Evolutionary conservation across 2,113 vertebrate genomes (phyloP).

Genomic region (Poeciliopsis turrubarensis): DNA sequence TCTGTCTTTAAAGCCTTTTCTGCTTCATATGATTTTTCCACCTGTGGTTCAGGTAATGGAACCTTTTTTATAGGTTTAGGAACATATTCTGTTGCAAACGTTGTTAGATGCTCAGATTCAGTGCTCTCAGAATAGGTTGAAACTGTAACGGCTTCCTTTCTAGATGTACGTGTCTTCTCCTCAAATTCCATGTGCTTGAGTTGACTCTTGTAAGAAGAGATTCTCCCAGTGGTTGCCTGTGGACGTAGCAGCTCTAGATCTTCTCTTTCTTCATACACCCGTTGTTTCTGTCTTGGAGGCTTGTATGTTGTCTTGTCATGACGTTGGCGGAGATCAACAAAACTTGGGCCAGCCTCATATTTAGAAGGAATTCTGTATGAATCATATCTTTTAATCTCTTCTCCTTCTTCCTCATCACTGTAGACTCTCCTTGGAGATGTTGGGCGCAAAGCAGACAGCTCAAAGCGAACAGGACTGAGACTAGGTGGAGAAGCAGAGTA

Average conservation of each 20-base stretch:
- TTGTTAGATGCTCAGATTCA: constrained; percentile 79
- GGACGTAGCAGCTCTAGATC: constrained; percentile 94
- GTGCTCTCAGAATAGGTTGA: constrained; percentile 79
- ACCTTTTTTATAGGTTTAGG: constrained; percentile 87
- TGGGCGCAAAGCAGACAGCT: constrained; percentile 89
- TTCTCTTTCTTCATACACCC: constrained; percentile 89
- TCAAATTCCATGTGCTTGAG: constrained; percentile 90
- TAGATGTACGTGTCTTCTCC: constrained; percentile 85
- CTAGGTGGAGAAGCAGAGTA: constrained; percentile 95
- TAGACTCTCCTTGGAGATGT: constrained; percentile 80
- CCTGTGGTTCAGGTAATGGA: constrained; percentile 68
- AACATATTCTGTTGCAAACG: constrained; percentile 82
- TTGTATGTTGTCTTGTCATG: constrained; percentile 87
- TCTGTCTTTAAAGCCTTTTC: constrained; percentile 87
- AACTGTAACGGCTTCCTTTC: constrained; percentile 82
- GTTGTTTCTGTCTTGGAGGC: constrained; percentile 86
- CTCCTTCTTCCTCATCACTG: constrained; percentile 82
- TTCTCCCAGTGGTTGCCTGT: constrained; percentile 81
- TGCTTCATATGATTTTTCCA: constrained; percentile 83
- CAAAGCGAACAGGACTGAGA: constrained; percentile 92
- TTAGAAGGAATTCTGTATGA: constrained; percentile 91
- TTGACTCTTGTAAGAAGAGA: constrained; percentile 88
- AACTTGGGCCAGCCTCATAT: constrained; percentile 88
- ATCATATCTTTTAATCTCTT: constrained; percentile 83
- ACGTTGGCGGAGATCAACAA: constrained; percentile 88